phyloP scores from a whole-genome alignment of 2,888 invertebrate species.

The Dicycla oo region DNA sequence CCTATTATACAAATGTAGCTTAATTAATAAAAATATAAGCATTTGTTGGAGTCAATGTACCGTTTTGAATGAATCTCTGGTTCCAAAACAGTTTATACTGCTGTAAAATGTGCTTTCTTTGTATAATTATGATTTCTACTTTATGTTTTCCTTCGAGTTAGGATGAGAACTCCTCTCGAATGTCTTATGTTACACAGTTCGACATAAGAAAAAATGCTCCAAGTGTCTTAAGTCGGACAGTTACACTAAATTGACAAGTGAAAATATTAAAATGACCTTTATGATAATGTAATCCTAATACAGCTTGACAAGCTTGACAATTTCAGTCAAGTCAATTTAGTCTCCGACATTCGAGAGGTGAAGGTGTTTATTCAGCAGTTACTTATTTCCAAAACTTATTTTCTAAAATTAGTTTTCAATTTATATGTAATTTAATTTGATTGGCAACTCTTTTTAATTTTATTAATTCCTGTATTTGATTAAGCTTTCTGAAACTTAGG shows the following conservation, averaged over 20 bases:
- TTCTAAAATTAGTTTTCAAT: neutral
- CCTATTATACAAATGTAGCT: conserved; percentile 27
- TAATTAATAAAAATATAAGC: conserved; percentile 10
- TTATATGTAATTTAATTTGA: neutral
- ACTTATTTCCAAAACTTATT: too few relatives aligned
- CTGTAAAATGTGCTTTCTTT: conserved; percentile 25
- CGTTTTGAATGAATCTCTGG: conserved; percentile 12
- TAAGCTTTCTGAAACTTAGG: conserved; percentile 32
- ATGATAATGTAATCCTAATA: too few relatives aligned
- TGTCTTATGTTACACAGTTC: too few relatives aligned
- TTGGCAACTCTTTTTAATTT: conserved; percentile 7
- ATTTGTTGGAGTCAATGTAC: conserved; percentile 24
- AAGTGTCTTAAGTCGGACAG: too few relatives aligned
- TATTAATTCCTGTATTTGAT: conserved; percentile 9
- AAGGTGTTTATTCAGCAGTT: neutral
- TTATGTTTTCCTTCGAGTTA: conserved; percentile 1
- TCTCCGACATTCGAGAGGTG: too few relatives aligned
- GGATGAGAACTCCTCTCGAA: too few relatives aligned
- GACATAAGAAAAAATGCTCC: too few relatives aligned
- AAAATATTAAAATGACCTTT: too few relatives aligned
- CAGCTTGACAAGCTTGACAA: too few relatives aligned
- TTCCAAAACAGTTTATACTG: conserved; percentile 55
- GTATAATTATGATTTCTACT: conserved; percentile 10
- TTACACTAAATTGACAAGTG: too few relatives aligned
- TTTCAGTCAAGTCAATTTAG: too few relatives aligned